phyloP scores from a whole-genome alignment of 2,797 vertebrate genomes.

The Labeo calbasu region DNA sequence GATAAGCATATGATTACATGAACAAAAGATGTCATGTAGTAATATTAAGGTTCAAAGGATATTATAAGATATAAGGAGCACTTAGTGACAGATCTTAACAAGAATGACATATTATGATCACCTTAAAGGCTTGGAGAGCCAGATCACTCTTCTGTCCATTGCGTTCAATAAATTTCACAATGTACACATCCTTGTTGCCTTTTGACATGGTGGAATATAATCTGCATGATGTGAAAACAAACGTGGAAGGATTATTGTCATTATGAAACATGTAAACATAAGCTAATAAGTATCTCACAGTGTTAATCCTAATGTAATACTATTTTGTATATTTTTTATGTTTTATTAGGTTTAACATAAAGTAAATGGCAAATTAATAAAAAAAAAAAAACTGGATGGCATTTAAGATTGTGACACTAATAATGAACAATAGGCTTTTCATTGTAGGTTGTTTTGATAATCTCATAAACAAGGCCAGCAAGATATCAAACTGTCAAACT shows the following conservation, averaged over 20 bases:
- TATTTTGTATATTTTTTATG: background rate
- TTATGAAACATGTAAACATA: background rate
- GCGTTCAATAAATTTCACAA: slow-evolving; percentile 91
- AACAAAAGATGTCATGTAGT: slow-evolving; percentile 14
- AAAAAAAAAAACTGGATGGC: background rate
- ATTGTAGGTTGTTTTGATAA: background rate
- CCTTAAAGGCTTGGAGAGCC: slow-evolving; percentile 89
- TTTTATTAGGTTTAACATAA: background rate
- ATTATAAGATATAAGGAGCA: background rate
- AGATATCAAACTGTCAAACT: background rate
- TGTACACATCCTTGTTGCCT: slow-evolving; percentile 77
- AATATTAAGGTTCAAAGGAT: background rate
- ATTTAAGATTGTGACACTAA: background rate
- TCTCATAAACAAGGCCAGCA: background rate
- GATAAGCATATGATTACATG: background rate
- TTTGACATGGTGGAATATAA: slow-evolving; percentile 79
- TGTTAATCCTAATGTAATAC: background rate
- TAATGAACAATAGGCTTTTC: background rate
- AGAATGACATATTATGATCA: slow-evolving; percentile 57
- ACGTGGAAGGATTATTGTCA: background rate
- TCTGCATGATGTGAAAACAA: background rate
- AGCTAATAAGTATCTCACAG: background rate
- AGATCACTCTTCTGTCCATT: slow-evolving; percentile 77
- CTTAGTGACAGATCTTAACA: slow-evolving; percentile 45
- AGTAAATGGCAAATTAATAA: background rate